These are phyloP conservation scores for Philypnodon macrostomus DNA, from an alignment of 2,797 vertebrate species.

Conservation along the genomic window DNA sequence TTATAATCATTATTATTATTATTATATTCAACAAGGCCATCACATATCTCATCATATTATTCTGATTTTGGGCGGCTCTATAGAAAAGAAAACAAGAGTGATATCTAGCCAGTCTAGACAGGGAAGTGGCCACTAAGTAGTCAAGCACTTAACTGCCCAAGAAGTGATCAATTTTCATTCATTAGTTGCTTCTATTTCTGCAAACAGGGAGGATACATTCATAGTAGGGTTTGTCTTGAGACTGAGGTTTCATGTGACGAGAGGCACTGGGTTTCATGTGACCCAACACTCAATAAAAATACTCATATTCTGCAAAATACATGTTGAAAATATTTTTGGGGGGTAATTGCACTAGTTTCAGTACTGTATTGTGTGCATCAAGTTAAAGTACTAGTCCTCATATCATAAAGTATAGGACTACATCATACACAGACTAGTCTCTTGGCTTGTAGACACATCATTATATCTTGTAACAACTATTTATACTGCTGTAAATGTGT, in stretches of 20 bases:
- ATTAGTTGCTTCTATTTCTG: slow-evolving; percentile 24
- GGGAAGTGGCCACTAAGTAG: slow-evolving; percentile 23
- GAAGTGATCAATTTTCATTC: slow-evolving; percentile 40
- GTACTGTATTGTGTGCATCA: neutral
- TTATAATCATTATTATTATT: too few species aligned
- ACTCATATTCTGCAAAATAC: too few species aligned
- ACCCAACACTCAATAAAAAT: too few species aligned
- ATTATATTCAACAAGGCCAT: too few species aligned
- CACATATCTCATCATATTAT: too few species aligned
- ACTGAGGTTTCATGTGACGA: neutral
- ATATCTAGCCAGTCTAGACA: slow-evolving; percentile 7
- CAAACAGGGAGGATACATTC: slow-evolving; percentile 1
- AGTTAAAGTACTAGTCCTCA: neutral
- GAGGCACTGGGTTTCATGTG: slow-evolving; percentile 11
- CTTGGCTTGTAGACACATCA: neutral
- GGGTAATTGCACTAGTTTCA: neutral
- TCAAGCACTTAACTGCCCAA: slow-evolving; percentile 29
- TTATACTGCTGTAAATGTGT: neutral
- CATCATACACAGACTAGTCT: neutral
- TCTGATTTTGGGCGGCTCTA: too few species aligned
- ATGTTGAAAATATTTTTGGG: too few species aligned
- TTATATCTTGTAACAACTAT: neutral
- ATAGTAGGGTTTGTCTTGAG: neutral
- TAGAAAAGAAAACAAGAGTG: too few species aligned
- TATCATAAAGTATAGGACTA: neutral